Base-by-base conservation (phyloP, 2,113 vertebrate genomes). In the Upupa epops region DNA sequence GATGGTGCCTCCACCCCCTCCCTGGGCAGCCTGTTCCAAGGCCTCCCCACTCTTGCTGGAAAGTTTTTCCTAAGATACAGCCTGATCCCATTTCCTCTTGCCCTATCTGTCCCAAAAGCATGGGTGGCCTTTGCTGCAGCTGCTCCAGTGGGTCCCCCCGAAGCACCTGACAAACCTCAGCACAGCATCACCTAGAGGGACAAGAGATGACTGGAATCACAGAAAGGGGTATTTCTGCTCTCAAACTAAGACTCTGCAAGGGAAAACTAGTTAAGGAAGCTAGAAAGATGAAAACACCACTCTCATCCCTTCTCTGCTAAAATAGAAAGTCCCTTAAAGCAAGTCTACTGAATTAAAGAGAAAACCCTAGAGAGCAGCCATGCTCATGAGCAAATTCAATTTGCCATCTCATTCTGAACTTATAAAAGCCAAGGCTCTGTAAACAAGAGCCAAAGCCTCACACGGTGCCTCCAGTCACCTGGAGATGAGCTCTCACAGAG, bases 371-470 rank as follows among this genome's bases (percentile, higher is more conserved):
- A 92, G 89, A 94, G 86, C 55, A 76, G 83, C 89, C 74, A 36
- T 66, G 77, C 69, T 93, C 95, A 77, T 59, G 84, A 93, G 86
- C 86, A 95, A 90, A 96, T 90, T 92, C 92, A 92, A 89, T 95
- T 96, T 93, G 84, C 89, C 61, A 59, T 86, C 84, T 95, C 84
- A 63, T 92, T 94, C 86, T 64, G 84, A 93, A 81, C 77, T 89
- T 73, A 32, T 4, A 88, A 70, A 92, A 92, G 78, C 45, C 95
- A 70, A 79, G 59, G 36, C 54, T 80, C 68, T 88, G 86, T 52
- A 86, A 85, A 64, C 83, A 94, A 84, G 71, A 90, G 83, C 46
- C 45, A 48, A 82, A 90, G 77, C 36, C 60, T 76, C 2, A 0
- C 60, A 22, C 31, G 20, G 5, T 49, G 83, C 55, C 66, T 88